phyloP scores from a whole-genome alignment of 2,888 invertebrate species.

The Calliopum simillimum region DNA sequence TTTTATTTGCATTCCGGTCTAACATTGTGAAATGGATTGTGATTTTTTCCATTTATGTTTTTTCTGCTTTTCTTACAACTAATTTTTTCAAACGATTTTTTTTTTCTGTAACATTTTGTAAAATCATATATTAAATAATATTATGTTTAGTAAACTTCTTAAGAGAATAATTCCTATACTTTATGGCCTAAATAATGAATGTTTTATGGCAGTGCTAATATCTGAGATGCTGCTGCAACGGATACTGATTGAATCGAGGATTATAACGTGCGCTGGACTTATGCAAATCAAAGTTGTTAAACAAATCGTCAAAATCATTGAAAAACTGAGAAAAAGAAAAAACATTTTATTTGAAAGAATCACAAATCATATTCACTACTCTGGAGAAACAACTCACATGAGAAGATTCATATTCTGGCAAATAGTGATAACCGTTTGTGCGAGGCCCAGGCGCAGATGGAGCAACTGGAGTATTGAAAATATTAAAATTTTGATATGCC shows the following conservation, averaged over 20 bases:
- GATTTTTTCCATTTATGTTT: too few species aligned
- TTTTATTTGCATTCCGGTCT: too few species aligned
- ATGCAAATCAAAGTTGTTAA: slow-evolving; percentile 60
- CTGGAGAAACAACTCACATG: slow-evolving; percentile 52
- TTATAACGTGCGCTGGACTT: slow-evolving; percentile 38
- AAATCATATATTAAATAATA: too few species aligned
- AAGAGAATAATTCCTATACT: too few species aligned
- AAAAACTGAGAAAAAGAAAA: slow-evolving; percentile 56
- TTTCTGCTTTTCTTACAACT: too few species aligned
- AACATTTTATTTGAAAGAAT: slow-evolving; percentile 34
- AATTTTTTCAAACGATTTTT: too few species aligned
- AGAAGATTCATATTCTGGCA: slow-evolving; percentile 55
- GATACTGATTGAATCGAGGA: background rate
- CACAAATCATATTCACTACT: slow-evolving; percentile 4
- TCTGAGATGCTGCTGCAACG: background rate
- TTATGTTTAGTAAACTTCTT: too few species aligned
- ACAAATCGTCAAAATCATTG: slow-evolving; percentile 63
- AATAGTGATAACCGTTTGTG: slow-evolving; percentile 51
- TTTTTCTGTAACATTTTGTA: too few species aligned
- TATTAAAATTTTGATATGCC: slow-evolving; percentile 61
- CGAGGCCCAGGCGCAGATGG: slow-evolving; percentile 44
- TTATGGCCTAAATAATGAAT: too few species aligned
- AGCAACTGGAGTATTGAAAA: slow-evolving; percentile 52
- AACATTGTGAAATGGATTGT: too few species aligned
- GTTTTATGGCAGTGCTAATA: background rate